Conservation (phyloP, 2,797 vertebrate species). For the Emys orbicularis region DNA sequence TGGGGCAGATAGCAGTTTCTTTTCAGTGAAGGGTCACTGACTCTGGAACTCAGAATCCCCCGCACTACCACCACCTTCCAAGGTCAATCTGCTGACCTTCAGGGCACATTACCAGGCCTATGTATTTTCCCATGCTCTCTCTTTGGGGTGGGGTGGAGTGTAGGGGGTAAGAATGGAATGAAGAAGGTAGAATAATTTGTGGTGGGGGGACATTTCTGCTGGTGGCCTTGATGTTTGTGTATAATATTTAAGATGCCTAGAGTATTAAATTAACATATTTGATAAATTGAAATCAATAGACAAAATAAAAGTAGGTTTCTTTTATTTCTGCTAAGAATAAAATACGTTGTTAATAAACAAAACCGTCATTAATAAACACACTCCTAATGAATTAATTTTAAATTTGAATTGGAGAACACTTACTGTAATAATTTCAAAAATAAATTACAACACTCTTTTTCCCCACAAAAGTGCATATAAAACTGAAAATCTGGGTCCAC, state of each 20-base stretch:
- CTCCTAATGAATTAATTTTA: neutral
- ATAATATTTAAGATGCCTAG: neutral
- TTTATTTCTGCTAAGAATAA: neutral
- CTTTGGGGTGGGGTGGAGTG: neutral
- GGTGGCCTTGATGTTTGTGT: rapidly evolving
- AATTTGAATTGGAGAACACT: neutral
- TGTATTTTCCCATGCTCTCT: constrained; percentile 73
- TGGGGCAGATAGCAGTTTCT: neutral
- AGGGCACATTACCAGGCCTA: constrained; percentile 49
- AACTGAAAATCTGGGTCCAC: neutral
- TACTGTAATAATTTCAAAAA: neutral
- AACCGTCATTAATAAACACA: neutral
- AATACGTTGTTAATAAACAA: neutral
- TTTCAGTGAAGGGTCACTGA: neutral
- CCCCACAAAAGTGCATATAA: neutral
- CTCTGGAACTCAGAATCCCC: constrained; percentile 45
- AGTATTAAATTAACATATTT: neutral
- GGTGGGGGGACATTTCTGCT: neutral
- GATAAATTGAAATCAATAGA: neutral
- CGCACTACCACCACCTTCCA: constrained; percentile 25
- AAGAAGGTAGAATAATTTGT: neutral
- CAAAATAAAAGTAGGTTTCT: neutral
- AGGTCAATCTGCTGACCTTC: constrained; percentile 63
- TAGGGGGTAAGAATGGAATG: constrained; percentile 33
- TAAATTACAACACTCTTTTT: neutral